A percentile compares a stretch with the other conserved stretches of the same genome.
Conservation (phyloP, 2,888 invertebrate species). For the Drosophila koepferae region DNA sequence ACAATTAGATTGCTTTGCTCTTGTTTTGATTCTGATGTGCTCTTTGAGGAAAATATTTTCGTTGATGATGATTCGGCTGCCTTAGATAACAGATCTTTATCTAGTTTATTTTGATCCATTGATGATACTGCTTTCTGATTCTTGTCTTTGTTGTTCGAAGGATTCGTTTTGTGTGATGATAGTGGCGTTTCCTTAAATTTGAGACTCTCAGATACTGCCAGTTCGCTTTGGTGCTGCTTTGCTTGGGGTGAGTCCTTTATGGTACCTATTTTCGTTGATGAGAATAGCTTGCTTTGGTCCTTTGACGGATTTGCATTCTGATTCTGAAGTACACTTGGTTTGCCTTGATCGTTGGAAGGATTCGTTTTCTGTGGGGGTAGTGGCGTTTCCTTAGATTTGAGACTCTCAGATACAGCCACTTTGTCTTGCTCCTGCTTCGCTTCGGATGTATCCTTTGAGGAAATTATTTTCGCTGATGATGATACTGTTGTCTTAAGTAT, state of each 20-base stretch:
- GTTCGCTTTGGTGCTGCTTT: background rate
- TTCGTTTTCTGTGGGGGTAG: too few relatives aligned
- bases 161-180: background rate
- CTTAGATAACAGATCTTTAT: background rate
- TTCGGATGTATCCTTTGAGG: background rate
- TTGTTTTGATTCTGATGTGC: background rate
- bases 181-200: background rate
- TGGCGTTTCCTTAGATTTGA: too few relatives aligned
- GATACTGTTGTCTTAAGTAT: background rate
- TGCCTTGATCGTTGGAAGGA: too few relatives aligned
- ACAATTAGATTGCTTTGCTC: background rate
- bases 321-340: too few relatives aligned
- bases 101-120: background rate
- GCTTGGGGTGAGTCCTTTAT: too few relatives aligned
- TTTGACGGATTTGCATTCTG: background rate
- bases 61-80: background rate
- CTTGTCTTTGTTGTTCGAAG: background rate
- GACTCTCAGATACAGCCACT: background rate
- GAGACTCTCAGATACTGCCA: background rate
- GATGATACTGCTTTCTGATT: too few relatives aligned
- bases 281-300: background rate
- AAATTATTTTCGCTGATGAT: background rate
- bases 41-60: background rate
- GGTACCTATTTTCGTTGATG: background rate
- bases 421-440: too few relatives aligned